Base-by-base conservation (phyloP, 35 echinoderm and acorn worm species). In the Nesometra sesokonis region DNA sequence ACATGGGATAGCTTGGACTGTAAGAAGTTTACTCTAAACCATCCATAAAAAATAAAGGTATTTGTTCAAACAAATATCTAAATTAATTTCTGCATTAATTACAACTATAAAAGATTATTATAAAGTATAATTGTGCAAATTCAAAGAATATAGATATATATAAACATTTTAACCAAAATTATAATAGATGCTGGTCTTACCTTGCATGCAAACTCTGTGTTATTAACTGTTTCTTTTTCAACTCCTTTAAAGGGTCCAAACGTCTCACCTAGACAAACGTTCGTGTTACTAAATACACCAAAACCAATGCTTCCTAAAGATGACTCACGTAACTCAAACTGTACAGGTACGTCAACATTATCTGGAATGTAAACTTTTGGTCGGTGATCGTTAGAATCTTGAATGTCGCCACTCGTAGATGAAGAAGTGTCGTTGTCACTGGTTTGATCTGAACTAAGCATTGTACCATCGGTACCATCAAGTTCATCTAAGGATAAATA, bases 211-310 rank as follows among this genome's bases (percentile, higher is more conserved):
- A 82, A 93, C 85, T 90, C 88, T 17, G 57, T 84, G 31, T 90
- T 88, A 32, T 77, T 90, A 0, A 90, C 85, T 35, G 46, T 52
- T 8, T 30, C 57, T 32, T 78, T 83, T 27, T 93, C 88, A n/a
- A 90, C 88, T 31, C 92, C 92, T 30, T 36, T 80, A 39, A 93
- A 93, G 5, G 92, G 92, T 32, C 92, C 92, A 81, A 93, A 93
- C 19, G 85, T 89, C 29, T 89, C 84, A 9, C 88, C 88, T 33
- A 90, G 36, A 30, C 80, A 84, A 32, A 93, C 80, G 35, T 86
- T 80, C 19, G 90, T 88, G 31, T 87, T 47, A 8, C 88, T 90
- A 21, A 93, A 93, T 27, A 93, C 88, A 35, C 92, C 92, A 1
- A 93, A 77, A 17, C 92, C 92, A 7, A 86, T 88, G 79, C 86